Evolutionary conservation across 2,797 vertebrate species (phyloP).

Genomic region (Argentina silus): DNA sequence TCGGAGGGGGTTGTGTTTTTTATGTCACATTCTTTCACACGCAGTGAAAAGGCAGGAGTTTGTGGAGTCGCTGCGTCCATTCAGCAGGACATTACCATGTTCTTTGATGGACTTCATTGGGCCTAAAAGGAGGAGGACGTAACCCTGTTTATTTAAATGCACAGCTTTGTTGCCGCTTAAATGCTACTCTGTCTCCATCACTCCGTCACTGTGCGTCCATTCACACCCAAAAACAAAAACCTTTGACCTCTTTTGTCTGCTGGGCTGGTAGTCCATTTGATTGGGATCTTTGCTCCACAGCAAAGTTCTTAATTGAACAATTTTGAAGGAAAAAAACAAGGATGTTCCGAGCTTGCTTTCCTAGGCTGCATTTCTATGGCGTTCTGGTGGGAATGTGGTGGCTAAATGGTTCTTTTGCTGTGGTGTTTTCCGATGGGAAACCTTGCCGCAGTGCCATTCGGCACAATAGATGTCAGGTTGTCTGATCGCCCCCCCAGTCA

Average conservation of each 20-base stretch:
- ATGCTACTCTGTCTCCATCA: conserved; percentile 74
- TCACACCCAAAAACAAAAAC: conserved; percentile 73
- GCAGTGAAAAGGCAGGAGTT: conserved; percentile 69
- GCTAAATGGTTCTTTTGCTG: conserved; percentile 41
- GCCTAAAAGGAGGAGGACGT: conserved; percentile 74
- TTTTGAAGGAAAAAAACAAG: conserved; percentile 65
- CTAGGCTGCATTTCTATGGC: conserved; percentile 46
- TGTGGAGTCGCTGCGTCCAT: conserved; percentile 68
- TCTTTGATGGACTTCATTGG: conserved; percentile 79
- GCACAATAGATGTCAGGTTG: conserved; percentile 71
- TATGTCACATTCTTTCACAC: conserved; percentile 78
- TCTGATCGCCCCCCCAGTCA: conserved; percentile 50
- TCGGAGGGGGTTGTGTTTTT: conserved; percentile 57
- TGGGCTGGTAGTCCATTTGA: conserved; percentile 63
- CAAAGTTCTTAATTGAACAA: conserved; percentile 67
- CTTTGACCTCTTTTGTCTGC: conserved; percentile 76
- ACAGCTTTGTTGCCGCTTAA: conserved; percentile 78
- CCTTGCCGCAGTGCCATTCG: conserved; percentile 52
- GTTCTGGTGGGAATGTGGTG: conserved; percentile 70
- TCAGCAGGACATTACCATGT: conserved; percentile 76
- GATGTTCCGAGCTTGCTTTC: conserved; percentile 33
- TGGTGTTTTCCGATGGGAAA: conserved; percentile 58
- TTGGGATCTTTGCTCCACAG: conserved; percentile 60
- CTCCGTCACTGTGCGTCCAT: conserved; percentile 68
- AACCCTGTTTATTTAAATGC: conserved; percentile 79